Evolutionary conservation across 2,797 vertebrate species (phyloP).

Genomic region (Aldrovandia affinis): DNA sequence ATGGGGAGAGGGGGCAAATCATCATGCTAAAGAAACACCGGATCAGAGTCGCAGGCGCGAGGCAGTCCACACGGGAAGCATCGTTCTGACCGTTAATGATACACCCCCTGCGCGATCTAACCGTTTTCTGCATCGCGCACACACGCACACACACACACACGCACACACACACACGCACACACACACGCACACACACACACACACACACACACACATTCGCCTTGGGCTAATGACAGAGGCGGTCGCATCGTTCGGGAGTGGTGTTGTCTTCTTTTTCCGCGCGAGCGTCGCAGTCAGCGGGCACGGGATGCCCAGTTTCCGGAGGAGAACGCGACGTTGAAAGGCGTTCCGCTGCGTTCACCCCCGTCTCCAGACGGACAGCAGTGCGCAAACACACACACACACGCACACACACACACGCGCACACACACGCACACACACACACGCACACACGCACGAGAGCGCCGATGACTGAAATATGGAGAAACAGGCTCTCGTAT

Average conservation of each 20-base stretch:
- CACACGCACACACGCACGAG: too few species aligned
- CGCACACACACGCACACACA: not conserved
- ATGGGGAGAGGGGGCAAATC: not conserved
- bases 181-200: too few species aligned
- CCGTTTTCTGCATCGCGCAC: conserved; percentile 30
- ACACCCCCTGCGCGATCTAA: conserved; percentile 37
- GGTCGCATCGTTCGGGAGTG: conserved; percentile 50
- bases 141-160: too few species aligned
- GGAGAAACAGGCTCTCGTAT: conserved; percentile 76
- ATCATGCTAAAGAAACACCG: not conserved
- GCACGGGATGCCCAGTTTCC: conserved; percentile 57
- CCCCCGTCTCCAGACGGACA: conserved; percentile 21
- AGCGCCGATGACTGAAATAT: conserved; percentile 62
- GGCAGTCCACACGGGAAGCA: not conserved
- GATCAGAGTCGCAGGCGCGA: conserved; percentile 15
- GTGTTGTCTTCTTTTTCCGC: conserved; percentile 34
- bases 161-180: too few species aligned
- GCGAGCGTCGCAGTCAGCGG: conserved; percentile 44
- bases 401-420: not conserved
- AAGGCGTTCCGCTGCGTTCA: conserved; percentile 24
- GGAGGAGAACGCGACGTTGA: conserved; percentile 37
- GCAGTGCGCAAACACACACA: conserved; percentile 8
- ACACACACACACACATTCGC: too few species aligned
- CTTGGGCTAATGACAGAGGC: conserved; percentile 55
- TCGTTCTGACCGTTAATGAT: not conserved